phyloP scores from a whole-genome alignment of 37 sponge, comb jelly and placozoan genomes.

The Hormiphora californensis region DNA sequence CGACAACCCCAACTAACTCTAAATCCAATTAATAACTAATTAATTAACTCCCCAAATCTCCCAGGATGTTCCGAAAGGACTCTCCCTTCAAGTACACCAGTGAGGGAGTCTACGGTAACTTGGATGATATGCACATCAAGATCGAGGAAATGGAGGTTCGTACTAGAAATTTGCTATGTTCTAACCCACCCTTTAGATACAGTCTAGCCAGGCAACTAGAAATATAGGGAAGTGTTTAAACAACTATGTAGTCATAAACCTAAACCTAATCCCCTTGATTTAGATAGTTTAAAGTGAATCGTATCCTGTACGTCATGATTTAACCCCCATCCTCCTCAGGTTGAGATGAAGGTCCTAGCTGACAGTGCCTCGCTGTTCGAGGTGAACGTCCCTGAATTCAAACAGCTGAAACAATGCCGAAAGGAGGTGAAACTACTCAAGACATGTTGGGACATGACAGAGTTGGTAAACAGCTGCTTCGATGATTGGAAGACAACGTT shows the following conservation, averaged over 20 bases:
- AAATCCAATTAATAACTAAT: too few species aligned
- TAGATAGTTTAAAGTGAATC: too few species aligned
- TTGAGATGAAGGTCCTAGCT: conserved; percentile 71
- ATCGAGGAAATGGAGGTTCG: conserved; percentile 35
- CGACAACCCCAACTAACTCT: too few species aligned
- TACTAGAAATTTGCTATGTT: too few species aligned
- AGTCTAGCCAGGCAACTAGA: too few species aligned
- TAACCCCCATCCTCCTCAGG: conserved; percentile 22
- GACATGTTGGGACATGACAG: conserved; percentile 85
- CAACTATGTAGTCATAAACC: too few species aligned
- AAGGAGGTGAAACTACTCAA: conserved; percentile 58
- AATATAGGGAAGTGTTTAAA: too few species aligned
- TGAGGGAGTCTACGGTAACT: conserved; percentile 62
- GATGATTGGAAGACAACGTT: conserved; percentile 90
- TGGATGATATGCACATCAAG: conserved; percentile 64
- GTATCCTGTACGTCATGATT: too few species aligned
- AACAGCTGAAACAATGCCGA: conserved; percentile 91
- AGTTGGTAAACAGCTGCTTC: conserved; percentile 83
- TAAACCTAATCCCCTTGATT: too few species aligned
- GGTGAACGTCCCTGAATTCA: conserved; percentile 91
- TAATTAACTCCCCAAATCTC: not conserved
- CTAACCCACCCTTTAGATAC: too few species aligned
- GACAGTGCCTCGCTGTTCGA: conserved; percentile 88
- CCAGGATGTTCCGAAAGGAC: conserved; percentile 68
- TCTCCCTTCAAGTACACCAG: conserved; percentile 79